Evolutionary conservation across 2,113 vertebrate genomes (phyloP).

Genomic region (Charadrius vociferus): DNA sequence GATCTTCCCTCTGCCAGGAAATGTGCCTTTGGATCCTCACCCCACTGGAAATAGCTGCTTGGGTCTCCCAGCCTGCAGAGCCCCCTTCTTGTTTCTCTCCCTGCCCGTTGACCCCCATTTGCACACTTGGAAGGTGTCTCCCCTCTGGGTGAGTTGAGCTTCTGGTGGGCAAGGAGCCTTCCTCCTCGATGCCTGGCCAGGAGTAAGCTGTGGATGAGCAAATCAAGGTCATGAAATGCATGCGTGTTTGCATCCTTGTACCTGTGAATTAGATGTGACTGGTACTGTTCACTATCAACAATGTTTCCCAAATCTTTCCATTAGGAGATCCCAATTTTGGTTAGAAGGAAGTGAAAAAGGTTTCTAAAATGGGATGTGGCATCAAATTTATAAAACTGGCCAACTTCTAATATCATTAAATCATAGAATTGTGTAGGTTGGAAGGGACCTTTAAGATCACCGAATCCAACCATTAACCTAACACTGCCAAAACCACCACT

Average conservation of each 20-base stretch:
- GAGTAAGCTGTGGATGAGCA: neutral
- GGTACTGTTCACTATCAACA: fast-evolving
- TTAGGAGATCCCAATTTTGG: neutral
- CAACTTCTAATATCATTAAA: neutral
- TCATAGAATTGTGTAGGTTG: too few relatives aligned
- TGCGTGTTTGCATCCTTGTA: fast-evolving
- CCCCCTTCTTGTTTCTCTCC: neutral
- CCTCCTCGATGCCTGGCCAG: fast-evolving
- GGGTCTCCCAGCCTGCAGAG: neutral
- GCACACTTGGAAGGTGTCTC: neutral
- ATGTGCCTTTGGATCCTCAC: neutral
- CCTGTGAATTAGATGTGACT: neutral
- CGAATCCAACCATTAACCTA: too few relatives aligned
- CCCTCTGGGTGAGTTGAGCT: neutral
- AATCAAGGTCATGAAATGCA: neutral
- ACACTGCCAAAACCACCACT: too few relatives aligned
- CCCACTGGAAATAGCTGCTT: neutral
- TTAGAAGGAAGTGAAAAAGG: neutral
- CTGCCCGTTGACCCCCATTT: fast-evolving
- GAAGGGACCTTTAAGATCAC: too few relatives aligned
- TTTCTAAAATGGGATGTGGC: neutral
- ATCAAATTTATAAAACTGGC: neutral
- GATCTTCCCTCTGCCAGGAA: neutral
- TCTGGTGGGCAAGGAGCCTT: neutral
- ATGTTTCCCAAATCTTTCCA: neutral